Conservation (phyloP, 2,797 vertebrate genomes). For the Halcyon badia region DNA sequence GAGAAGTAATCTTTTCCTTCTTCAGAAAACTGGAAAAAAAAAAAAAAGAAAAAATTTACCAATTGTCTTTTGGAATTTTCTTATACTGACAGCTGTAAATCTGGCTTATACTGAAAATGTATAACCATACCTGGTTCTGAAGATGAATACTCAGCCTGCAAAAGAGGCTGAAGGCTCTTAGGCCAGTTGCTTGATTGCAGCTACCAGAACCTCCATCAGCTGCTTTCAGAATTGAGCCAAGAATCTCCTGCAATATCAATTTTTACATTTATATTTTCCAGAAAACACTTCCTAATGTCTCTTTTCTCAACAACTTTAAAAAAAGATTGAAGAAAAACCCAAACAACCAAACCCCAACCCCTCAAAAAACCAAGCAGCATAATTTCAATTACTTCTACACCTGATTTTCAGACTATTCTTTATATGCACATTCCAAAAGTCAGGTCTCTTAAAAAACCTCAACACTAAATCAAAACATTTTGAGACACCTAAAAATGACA, state of each 20-base stretch:
- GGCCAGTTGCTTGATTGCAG: slow-evolving; percentile 76
- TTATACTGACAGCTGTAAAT: neutral
- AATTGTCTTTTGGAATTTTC: neutral
- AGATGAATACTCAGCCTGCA: slow-evolving; percentile 89
- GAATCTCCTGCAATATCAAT: slow-evolving; percentile 76
- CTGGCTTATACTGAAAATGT: neutral
- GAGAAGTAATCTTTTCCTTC: slow-evolving; percentile 86
- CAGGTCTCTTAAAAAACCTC: neutral
- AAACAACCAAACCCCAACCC: neutral
- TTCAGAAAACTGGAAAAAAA: slow-evolving; percentile 81
- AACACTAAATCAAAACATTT: neutral
- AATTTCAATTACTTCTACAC: neutral
- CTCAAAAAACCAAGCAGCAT: neutral
- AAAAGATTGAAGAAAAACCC: neutral
- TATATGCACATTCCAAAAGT: neutral
- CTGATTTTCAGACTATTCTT: neutral
- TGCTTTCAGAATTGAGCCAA: slow-evolving; percentile 81
- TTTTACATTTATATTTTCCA: neutral
- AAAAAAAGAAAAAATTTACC: neutral
- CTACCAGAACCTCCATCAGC: slow-evolving; percentile 13
- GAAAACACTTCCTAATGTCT: neutral
- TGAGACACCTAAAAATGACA: neutral
- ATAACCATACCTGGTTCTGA: slow-evolving; percentile 84
- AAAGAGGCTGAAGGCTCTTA: slow-evolving; percentile 87
- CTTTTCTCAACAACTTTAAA: neutral